These are phyloP conservation scores for Epistrophe eligans DNA, from an alignment of 2,888 invertebrate genomes.

Conservation along the genomic window DNA sequence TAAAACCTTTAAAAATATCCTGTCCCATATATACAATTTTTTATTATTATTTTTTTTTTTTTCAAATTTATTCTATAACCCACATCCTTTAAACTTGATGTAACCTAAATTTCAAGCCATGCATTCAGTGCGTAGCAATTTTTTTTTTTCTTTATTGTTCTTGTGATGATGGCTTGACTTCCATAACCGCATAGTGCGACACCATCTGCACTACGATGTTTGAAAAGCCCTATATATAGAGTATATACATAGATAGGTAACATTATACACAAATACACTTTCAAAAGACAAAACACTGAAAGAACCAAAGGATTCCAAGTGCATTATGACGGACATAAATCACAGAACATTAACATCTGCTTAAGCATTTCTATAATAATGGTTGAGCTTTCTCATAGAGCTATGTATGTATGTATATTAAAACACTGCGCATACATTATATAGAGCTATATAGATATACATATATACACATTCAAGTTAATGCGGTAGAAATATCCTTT, in stretches of 20 bases:
- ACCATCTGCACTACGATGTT: not conserved
- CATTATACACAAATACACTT: not conserved
- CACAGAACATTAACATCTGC: slow-evolving; percentile 82
- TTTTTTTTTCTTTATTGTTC: not conserved
- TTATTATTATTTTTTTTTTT: too few species aligned
- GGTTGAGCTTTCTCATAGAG: slow-evolving; percentile 20
- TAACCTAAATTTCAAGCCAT: slow-evolving; percentile 14
- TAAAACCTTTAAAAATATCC: not conserved
- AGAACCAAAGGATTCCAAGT: slow-evolving; percentile 16
- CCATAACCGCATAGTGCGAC: slow-evolving; percentile 14
- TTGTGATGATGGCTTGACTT: slow-evolving; percentile 35
- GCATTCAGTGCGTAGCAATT: slow-evolving; percentile 42
- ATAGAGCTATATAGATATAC: not conserved
- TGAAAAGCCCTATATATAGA: not conserved
- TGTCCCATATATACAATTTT: not conserved
- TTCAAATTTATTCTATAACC: not conserved
- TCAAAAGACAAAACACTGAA: slow-evolving; percentile 2
- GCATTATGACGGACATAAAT: slow-evolving; percentile 79
- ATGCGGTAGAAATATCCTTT: slow-evolving; percentile 66
- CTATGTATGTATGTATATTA: not conserved
- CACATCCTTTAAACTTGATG: not conserved
- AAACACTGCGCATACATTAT: slow-evolving; percentile 15
- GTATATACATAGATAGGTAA: not conserved
- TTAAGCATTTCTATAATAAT: slow-evolving; percentile 78
- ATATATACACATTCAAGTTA: slow-evolving; percentile 42